Evolutionary conservation across 1,140 invertebrate genomes (phyloP).

Genomic region (Leptopilina boulardi): DNA sequence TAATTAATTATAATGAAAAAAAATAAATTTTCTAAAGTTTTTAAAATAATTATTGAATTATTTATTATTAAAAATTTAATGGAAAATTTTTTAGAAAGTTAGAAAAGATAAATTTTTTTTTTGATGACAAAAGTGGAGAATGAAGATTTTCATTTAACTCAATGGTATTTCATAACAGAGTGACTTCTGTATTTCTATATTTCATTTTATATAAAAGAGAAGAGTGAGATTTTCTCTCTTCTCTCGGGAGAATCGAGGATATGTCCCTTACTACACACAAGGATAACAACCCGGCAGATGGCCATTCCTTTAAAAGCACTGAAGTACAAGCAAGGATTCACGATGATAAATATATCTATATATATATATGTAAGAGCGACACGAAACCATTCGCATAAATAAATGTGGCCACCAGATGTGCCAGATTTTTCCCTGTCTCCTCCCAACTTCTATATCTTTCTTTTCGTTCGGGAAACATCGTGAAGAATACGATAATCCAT

Average conservation of each 20-base stretch:
- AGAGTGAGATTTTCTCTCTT: slow-evolving; percentile 33
- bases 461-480: slow-evolving; percentile 38
- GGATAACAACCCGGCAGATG: slow-evolving; percentile 55
- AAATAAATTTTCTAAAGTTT: too few species aligned
- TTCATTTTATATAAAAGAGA: neutral
- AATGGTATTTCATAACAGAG: neutral
- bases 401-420: slow-evolving; percentile 61
- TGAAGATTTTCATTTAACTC: neutral
- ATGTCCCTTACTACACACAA: slow-evolving; percentile 30
- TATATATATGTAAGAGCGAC: slow-evolving; percentile 35
- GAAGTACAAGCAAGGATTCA: slow-evolving; percentile 47
- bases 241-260: slow-evolving; percentile 21
- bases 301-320: slow-evolving; percentile 47
- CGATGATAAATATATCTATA: slow-evolving; percentile 45
- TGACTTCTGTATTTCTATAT: neutral
- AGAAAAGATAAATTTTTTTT: too few species aligned
- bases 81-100: too few species aligned
- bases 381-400: slow-evolving; percentile 52
- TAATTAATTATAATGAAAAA: too few species aligned
- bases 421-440: slow-evolving; percentile 39
- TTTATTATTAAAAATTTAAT: too few species aligned
- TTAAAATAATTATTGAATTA: too few species aligned
- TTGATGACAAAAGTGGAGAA: neutral
- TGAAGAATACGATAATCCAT: slow-evolving; percentile 16
- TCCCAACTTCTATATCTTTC: slow-evolving; percentile 38